These are phyloP conservation scores for Sandelia bainsii DNA, from an alignment of 2,797 vertebrate genomes.

Conservation along the genomic window DNA sequence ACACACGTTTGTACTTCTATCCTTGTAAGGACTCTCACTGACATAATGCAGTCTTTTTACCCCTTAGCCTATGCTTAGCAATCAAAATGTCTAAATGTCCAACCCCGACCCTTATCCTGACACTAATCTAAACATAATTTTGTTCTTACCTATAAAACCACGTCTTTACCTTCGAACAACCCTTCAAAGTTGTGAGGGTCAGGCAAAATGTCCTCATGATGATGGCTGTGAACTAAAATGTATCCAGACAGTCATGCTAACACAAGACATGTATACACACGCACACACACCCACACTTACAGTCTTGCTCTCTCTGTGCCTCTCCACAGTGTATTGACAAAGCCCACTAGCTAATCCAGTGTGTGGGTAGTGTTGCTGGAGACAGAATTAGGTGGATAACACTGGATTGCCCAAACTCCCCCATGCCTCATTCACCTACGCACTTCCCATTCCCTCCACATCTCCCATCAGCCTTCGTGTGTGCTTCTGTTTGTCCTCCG, in stretches of 20 bases:
- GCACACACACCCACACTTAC: conserved; percentile 12
- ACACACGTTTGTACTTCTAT: too few species aligned
- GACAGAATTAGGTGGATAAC: conserved; percentile 72
- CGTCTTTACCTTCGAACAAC: not conserved
- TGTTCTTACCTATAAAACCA: not conserved
- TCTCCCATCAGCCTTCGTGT: conserved; percentile 28
- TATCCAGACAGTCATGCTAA: not conserved
- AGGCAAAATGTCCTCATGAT: not conserved
- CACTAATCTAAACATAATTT: not conserved
- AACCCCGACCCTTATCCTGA: not conserved
- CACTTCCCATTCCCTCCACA: conserved; percentile 19
- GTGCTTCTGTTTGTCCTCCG: conserved; percentile 15
- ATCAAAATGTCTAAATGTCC: too few species aligned
- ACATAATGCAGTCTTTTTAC: too few species aligned
- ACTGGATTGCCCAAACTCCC: conserved; percentile 45
- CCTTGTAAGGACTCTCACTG: too few species aligned
- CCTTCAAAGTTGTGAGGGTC: not conserved
- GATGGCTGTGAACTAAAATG: not conserved
- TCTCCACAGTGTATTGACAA: conserved; percentile 64
- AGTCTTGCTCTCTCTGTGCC: conserved; percentile 15
- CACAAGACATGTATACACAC: not conserved
- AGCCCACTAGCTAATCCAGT: conserved; percentile 71
- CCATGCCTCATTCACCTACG: conserved; percentile 7
- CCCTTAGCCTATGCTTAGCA: too few species aligned
- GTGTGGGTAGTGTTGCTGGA: conserved; percentile 67